Base-by-base conservation (phyloP, 1,140 invertebrate genomes). In the Ooceraea biroi region DNA sequence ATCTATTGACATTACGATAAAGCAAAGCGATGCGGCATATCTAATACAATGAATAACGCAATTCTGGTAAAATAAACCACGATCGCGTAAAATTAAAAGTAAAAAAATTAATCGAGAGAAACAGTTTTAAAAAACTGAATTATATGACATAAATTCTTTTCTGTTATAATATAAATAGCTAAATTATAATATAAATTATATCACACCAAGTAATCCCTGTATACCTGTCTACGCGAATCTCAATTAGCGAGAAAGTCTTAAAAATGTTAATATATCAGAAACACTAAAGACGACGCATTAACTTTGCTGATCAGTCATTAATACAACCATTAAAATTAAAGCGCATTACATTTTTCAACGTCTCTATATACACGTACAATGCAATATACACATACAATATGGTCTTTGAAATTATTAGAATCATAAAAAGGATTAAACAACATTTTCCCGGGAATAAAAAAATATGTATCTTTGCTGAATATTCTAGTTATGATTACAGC, bases 1-100 rank as follows among this genome's bases (percentile, higher is more conserved):
- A 80, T 71, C 48, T 80, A 57, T 58, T 80, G 76, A 80, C 65
- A 57, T 58, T 8, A 65, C 22, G 76, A 80, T 80, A 80, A 80
- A 80, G 58, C 44, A 7, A 4, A 8, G 65, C n/a, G n/a, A 7
- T 50, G 17, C 7, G 19, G 19, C 19, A 46, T 36, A 66, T 65
- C 17, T 44, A 60, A 17, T 46, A 36, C 41, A 77, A 36, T 63
- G 46, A 52, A 0, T 12, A 36, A 5, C 8, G 1, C 11, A 55
- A 71, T 71, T 71, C 19, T 30, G 30, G 8, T 41, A 27, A 57
- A 55, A 41, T 41, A 19, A 69, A 8, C 22, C 27, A 44, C 36
- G 17, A 27, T n/a, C 10, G 36, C 36, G n/a, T 57, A 27, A 44
- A 78, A 19, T 57, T 30, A 27, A 3, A 25, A 27, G 44, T 30